These are phyloP conservation scores for Rhabdomys pumilio DNA, from an alignment of 2,797 vertebrate species.

Conservation along the genomic window DNA sequence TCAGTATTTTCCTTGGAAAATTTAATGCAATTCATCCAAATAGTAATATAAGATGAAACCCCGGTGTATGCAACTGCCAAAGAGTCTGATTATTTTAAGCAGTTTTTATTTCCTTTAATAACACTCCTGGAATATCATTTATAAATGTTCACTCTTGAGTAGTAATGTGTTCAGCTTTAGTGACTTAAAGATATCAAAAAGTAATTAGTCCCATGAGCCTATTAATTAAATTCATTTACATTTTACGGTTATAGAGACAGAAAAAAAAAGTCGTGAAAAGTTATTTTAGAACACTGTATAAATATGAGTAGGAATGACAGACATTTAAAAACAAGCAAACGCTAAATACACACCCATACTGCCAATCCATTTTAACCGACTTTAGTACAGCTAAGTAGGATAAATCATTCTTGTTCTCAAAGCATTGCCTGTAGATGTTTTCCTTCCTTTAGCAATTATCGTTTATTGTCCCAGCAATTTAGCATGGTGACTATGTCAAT, in stretches of 20 bases:
- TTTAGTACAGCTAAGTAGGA: neutral
- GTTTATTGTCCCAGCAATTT: slow-evolving; percentile 57
- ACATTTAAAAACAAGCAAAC: slow-evolving; percentile 60
- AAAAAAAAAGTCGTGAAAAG: slow-evolving; percentile 30
- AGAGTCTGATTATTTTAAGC: slow-evolving; percentile 81
- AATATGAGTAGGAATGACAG: slow-evolving; percentile 7
- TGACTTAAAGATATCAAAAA: slow-evolving; percentile 72
- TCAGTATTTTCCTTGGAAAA: slow-evolving; percentile 79
- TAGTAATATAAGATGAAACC: slow-evolving; percentile 74
- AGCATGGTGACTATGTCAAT: slow-evolving; percentile 37
- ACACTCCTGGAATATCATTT: slow-evolving; percentile 73
- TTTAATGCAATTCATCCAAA: slow-evolving; percentile 73
- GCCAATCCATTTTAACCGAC: slow-evolving; percentile 32
- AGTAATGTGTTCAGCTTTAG: slow-evolving; percentile 71
- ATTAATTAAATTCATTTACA: slow-evolving; percentile 83
- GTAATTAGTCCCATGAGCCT: slow-evolving; percentile 78
- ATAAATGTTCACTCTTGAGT: slow-evolving; percentile 72
- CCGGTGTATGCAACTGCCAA: slow-evolving; percentile 60
- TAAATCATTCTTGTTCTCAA: slow-evolving; percentile 41
- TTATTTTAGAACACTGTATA: slow-evolving; percentile 8
- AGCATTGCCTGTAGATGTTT: slow-evolving; percentile 43
- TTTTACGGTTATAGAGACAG: slow-evolving; percentile 43
- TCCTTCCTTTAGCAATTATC: slow-evolving; percentile 24
- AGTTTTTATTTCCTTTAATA: slow-evolving; percentile 78
- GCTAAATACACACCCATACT: slow-evolving; percentile 8